phyloP scores from a whole-genome alignment of 2,888 invertebrate genomes.

The Anorthoa munda region DNA sequence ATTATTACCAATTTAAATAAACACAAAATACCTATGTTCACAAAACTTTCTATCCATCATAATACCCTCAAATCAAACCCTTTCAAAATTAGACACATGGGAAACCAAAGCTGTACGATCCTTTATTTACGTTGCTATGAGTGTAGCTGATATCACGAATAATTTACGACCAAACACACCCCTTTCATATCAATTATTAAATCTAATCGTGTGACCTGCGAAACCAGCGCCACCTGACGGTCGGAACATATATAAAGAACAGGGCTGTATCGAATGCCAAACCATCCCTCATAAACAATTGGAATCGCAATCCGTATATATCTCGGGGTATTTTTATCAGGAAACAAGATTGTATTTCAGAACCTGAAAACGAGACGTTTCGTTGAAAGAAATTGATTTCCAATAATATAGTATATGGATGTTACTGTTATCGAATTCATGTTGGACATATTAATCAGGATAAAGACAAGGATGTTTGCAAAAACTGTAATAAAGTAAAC shows the following conservation, averaged over 20 bases:
- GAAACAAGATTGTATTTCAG: conserved; percentile 17
- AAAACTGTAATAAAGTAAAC: not conserved
- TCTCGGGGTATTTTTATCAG: not conserved
- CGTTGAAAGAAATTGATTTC: conserved; percentile 16
- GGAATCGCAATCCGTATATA: not conserved
- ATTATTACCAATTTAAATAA: conserved; percentile 3
- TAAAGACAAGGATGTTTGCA: not conserved
- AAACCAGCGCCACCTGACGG: conserved; percentile 11
- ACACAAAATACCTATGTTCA: not conserved
- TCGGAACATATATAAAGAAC: not conserved
- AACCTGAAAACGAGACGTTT: not conserved
- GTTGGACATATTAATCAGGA: conserved; percentile 16
- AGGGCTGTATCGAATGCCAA: conserved; percentile 12
- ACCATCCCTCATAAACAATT: conserved; percentile 10
- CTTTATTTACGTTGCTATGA: conserved; percentile 12
- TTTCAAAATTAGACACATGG: conserved; percentile 12
- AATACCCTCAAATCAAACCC: not conserved
- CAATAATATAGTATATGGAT: conserved; percentile 1
- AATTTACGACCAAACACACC: conserved; percentile 24
- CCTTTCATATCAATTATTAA: conserved; percentile 44
- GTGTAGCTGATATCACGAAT: conserved; percentile 10
- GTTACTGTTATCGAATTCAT: conserved; percentile 10
- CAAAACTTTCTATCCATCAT: not conserved
- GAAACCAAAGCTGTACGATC: conserved; percentile 4
- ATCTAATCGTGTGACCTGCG: conserved; percentile 24